A percentile compares a stretch with the other conserved stretches of the same genome.
Conservation (phyloP, 2,797 vertebrate genomes). For the Sylvilagus floridanus region DNA sequence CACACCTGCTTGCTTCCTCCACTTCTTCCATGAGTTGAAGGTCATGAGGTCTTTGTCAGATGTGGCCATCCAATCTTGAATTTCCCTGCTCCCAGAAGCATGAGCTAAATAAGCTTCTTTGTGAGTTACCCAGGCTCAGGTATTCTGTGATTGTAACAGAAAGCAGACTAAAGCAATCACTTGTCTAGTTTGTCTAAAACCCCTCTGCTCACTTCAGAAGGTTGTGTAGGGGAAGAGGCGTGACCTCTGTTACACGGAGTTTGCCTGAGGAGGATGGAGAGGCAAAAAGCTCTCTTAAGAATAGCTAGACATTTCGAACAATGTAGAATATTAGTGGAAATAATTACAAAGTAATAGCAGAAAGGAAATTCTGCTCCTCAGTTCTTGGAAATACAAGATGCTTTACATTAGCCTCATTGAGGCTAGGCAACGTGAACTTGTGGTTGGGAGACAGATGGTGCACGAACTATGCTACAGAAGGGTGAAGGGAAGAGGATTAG, state of each 20-base stretch:
- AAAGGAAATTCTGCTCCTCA: not conserved
- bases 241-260: not conserved
- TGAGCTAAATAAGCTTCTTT: too few species aligned
- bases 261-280: not conserved
- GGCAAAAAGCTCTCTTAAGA: not conserved
- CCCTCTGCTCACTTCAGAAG: not conserved
- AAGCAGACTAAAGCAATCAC: too few species aligned
- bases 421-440: not conserved
- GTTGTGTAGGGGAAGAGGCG: not conserved
- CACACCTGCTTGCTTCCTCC: too few species aligned
- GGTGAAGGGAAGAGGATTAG: not conserved
- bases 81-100: too few species aligned
- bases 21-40: too few species aligned
- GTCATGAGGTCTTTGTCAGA: too few species aligned
- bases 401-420: not conserved
- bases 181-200: slow-evolving; percentile 18
- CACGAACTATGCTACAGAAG: not conserved
- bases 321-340: not conserved
- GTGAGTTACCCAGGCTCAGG: too few species aligned
- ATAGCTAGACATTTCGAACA: not conserved
- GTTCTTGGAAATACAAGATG: not conserved
- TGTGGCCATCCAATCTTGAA: too few species aligned
- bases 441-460: not conserved
- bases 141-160: too few species aligned
- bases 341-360: not conserved